Evolutionary conservation across 1,140 invertebrate species (phyloP), one percentile per base, ranked within the genome.

Genomic region (Nebria ingens): DNA sequence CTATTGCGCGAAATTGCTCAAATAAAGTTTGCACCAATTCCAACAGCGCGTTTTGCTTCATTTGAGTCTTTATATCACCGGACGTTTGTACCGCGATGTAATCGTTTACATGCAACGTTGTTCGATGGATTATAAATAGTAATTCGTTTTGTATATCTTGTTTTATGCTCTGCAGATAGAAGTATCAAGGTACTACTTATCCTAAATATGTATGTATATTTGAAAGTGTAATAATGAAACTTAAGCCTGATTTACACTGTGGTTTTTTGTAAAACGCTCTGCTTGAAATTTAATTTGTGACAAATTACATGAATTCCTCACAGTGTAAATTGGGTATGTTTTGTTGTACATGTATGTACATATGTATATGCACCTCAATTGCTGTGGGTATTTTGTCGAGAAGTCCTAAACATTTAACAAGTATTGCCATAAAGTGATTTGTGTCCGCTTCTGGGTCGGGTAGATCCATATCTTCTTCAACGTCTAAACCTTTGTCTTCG

Each of bases 331-430:
- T 42, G 49, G 34, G 15, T 45, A 51, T 53, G 17, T 25, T 58
- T 52, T 17, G 21, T 38, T 42, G n/a, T n/a, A n/a, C 49, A 51
- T 56, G 21, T 45, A 59, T 57, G 56, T 29, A 52, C 50, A n/a
- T 53, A 50, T 55, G 59, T n/a, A n/a, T 51, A 61, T 59, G 63
- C 70, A 90, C 87, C 75, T 90, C 89, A 34, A 92, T 79, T 17
- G 89, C 84, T 65, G 91, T 89, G 21, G 89, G 85, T 58, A 94
- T 73, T 69, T 89, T 91, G 53, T 87, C 83, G 40, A 97, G 72
- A 49, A 90, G 78, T n/a, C 83, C 86, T 22, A 95, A 76, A 58
- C 91, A 92, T 69, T 93, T 89, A 2, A 93, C 81, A 21, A 93
- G 77, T 61, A 93, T 86, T 61, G 86, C 81, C 61, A 93, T 80